Evolutionary conservation across 2,113 vertebrate species (phyloP).

Genomic region (Motacilla alba): DNA sequence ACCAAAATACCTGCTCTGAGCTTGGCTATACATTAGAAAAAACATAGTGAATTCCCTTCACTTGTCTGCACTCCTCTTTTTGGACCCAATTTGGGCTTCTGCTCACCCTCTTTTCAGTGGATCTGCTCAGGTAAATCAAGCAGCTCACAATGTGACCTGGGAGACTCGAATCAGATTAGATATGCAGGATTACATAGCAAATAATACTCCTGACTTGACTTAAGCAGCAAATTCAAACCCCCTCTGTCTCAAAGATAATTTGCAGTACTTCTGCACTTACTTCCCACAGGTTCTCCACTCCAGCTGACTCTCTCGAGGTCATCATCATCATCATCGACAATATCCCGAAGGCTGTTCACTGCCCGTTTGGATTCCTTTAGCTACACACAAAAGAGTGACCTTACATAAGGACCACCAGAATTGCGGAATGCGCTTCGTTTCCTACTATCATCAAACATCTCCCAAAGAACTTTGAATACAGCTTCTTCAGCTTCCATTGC

Average conservation of each 20-base stretch:
- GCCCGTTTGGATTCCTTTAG: slow-evolving; percentile 90
- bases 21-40: background rate
- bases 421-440: background rate
- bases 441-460: background rate
- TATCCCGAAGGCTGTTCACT: slow-evolving; percentile 86
- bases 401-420: background rate
- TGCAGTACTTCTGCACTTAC: slow-evolving; percentile 73
- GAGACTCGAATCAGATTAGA: background rate
- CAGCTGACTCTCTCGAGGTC: slow-evolving; percentile 92
- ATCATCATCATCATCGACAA: slow-evolving; percentile 85
- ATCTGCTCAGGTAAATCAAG: background rate
- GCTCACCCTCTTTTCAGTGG: background rate
- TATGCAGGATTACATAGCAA: background rate
- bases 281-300: slow-evolving; percentile 94
- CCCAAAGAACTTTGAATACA: background rate
- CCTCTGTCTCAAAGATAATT: background rate
- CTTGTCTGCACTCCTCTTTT: background rate
- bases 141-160: background rate
- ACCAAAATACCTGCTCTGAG: background rate
- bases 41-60: background rate
- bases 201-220: background rate
- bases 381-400: slow-evolving; percentile 58
- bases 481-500: background rate
- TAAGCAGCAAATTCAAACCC: background rate
- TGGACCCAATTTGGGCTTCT: background rate